Evolutionary conservation across 2,113 vertebrate species (phyloP).

Genomic region (Zosterops hypoxanthus): DNA sequence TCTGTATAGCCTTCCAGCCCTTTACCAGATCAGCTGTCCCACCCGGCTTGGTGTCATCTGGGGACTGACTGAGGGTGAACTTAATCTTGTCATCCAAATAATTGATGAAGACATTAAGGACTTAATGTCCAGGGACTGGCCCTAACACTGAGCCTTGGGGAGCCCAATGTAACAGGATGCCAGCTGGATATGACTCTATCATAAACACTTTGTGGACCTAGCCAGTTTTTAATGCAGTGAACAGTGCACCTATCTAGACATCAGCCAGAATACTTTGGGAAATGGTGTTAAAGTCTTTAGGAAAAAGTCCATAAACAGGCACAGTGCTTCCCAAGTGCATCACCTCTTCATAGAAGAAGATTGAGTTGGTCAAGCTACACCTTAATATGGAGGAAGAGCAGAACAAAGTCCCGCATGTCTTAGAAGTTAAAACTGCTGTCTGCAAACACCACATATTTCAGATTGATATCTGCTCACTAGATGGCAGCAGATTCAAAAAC

Average conservation of each 20-base stretch:
- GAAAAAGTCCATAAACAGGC: background rate
- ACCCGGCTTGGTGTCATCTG: background rate
- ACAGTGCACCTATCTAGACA: background rate
- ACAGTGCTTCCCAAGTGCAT: background rate
- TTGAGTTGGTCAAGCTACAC: background rate
- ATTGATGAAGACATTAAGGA: background rate
- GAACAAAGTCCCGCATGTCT: background rate
- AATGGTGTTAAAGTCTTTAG: background rate
- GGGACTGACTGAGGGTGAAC: background rate
- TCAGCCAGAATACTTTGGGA: background rate
- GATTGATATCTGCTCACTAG: conserved; percentile 6
- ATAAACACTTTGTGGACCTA: background rate
- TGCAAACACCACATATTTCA: fast-evolving
- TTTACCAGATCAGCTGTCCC: background rate
- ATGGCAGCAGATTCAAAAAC: conserved; percentile 57
- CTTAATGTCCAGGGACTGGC: background rate
- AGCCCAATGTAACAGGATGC: background rate
- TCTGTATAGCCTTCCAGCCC: background rate
- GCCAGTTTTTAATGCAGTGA: background rate
- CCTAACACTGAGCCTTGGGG: background rate
- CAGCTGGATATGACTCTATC: background rate
- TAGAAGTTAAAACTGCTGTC: background rate
- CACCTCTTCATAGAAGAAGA: background rate
- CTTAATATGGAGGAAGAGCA: background rate
- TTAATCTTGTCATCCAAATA: background rate